Base-by-base conservation (phyloP, 2,888 invertebrate species). In the Sabatieria punctata region DNA sequence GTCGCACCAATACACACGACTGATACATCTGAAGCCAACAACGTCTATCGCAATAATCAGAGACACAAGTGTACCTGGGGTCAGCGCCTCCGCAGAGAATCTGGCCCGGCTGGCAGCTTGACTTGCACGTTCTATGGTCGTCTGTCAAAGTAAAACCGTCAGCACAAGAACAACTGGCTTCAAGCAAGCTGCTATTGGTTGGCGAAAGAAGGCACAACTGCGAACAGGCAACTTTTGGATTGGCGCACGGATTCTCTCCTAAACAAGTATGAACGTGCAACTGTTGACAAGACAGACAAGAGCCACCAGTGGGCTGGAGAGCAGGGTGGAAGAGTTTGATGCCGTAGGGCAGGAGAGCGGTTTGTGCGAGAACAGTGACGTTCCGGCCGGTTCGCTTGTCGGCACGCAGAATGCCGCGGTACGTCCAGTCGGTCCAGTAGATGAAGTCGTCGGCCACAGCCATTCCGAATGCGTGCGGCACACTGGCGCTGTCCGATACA, bases 381-480 rank as follows among this genome's bases (percentile, higher is more conserved):
- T 89, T 88, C 24, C 77, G 74, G 18, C 93, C 91, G 56, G 77
- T 78, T 68, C 82, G 89, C 69, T 95, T 95, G 66, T 89, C 50
- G 21, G 60, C 60, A 19, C 59, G 46, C 23, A 55, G 39, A 24
- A 55, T 55, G 21, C 52, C 55, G n/a, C 57, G 52, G 43, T 59
- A 58, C 4, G 59, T 93, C 95, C 95, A 97, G 66, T 97, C 95
- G 1, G 91, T 89, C 89, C 91, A 97, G 69, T 82, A 95, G 36
- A 75, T 59, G 57, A 75, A 78, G 59, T 91, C 88, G 60, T 91
- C 93, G 65, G 95, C 91, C 0, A 93, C 74, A 6, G 83, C 79
- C 23, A 95, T 71, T 0, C 91, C 91, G 62, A 91, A 95, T 0
- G 91, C 85, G 65, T 95, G 95, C 0, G 93, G 91, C 0, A 93